Conservation (phyloP, 30 jellyfish, hydroid and myxozoan species). For the Hydractinia echinata region DNA sequence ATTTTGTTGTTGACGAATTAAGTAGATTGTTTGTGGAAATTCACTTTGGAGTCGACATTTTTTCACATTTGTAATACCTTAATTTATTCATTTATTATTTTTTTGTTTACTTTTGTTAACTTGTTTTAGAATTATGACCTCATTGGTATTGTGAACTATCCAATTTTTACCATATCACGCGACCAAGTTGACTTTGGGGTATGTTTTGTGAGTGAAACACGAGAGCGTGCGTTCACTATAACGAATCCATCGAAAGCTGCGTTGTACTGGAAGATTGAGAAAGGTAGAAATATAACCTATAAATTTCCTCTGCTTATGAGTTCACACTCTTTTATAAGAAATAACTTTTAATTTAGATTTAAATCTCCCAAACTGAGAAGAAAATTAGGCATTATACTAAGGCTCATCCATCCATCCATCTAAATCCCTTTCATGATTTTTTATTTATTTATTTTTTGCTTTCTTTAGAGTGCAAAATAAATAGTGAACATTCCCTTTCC, state of each 20-base stretch:
- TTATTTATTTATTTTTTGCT: too few relatives aligned
- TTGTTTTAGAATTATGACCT: slow-evolving; percentile 9
- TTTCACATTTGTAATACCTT: neutral
- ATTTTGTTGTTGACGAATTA: too few relatives aligned
- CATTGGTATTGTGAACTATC: slow-evolving; percentile 10
- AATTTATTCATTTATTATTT: neutral
- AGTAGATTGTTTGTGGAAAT: neutral
- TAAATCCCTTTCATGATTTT: too few relatives aligned
- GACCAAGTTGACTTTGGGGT: neutral
- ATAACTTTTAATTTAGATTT: too few relatives aligned
- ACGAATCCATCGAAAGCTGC: neutral
- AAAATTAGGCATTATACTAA: too few relatives aligned
- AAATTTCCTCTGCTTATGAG: too few relatives aligned
- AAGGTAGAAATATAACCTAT: neutral
- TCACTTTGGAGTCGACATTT: neutral
- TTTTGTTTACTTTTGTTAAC: neutral
- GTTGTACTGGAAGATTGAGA: slow-evolving; percentile 18
- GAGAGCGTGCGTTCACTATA: slow-evolving; percentile 4
- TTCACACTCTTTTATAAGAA: too few relatives aligned
- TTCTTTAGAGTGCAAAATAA: too few relatives aligned
- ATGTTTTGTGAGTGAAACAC: slow-evolving; percentile 18
- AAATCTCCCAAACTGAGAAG: too few relatives aligned
- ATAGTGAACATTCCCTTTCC: too few relatives aligned
- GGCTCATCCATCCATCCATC: too few relatives aligned
- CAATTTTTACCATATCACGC: neutral